Evolutionary conservation across 2,113 vertebrate genomes (phyloP).

Genomic region (Thymallus thymallus): DNA sequence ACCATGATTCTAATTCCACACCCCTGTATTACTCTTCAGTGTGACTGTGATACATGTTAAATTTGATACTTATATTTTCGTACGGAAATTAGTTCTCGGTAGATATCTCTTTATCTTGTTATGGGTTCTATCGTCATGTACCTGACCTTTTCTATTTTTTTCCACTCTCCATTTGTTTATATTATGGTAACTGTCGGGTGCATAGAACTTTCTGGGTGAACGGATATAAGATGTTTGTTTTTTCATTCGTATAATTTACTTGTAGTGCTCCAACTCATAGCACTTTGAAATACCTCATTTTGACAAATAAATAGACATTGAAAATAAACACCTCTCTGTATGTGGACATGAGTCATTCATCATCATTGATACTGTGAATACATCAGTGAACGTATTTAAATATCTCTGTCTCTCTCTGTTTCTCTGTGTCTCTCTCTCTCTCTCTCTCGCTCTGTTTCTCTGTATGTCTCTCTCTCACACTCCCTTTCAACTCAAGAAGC

Average conservation of each 20-base stretch:
- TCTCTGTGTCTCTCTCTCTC: constrained; percentile 6
- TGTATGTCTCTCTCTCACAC: background rate
- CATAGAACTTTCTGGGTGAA: constrained; percentile 94
- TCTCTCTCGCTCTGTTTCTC: constrained; percentile 26
- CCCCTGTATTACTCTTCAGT: constrained; percentile 97
- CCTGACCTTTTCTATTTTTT: constrained; percentile 76
- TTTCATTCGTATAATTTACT: constrained; percentile 84
- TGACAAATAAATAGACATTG: constrained; percentile 99
- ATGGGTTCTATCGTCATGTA: too few relatives aligned
- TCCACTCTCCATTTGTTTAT: constrained; percentile 82
- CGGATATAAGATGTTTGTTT: constrained; percentile 88
- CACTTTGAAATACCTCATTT: constrained; percentile 99
- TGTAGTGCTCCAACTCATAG: constrained; percentile 99
- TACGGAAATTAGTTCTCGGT: constrained; percentile 99
- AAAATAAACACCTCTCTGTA: constrained; percentile 46
- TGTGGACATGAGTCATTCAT: constrained; percentile 31
- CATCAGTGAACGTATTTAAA: background rate
- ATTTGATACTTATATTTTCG: constrained; percentile 99
- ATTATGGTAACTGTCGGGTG: constrained; percentile 98
- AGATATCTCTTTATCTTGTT: constrained; percentile 99
- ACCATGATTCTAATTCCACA: constrained; percentile 99
- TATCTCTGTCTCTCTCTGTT: background rate
- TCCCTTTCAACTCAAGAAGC: too few relatives aligned
- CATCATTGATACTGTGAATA: background rate
- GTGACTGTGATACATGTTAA: constrained; percentile 99